Conservation (phyloP, 2,113 vertebrate genomes). For the Gallinago jamesoni region DNA sequence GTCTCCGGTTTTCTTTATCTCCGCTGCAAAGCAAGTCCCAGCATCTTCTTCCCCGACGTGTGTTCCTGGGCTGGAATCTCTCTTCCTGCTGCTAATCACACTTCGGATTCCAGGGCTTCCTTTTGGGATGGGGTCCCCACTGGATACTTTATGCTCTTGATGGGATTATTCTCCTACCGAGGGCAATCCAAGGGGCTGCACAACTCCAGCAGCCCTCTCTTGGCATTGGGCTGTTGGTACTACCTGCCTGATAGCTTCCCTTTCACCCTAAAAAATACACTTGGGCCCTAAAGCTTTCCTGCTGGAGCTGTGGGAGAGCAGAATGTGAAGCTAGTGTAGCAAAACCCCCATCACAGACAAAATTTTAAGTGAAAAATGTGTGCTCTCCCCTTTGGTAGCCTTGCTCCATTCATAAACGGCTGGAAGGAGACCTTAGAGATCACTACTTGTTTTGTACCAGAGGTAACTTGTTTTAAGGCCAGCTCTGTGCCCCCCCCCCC, state of each 20-base stretch:
- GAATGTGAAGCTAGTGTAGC: background rate
- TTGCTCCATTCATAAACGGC: background rate
- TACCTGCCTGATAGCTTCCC: background rate
- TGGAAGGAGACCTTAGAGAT: background rate
- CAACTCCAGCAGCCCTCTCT: background rate
- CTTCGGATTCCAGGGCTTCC: constrained; percentile 19
- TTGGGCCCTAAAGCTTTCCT: background rate
- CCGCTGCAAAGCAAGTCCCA: background rate
- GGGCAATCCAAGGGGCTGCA: background rate
- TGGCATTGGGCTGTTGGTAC: background rate
- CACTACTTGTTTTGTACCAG: background rate
- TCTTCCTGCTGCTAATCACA: constrained; percentile 39
- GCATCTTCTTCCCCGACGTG: background rate
- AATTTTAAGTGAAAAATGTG: background rate
- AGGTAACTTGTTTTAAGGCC: background rate
- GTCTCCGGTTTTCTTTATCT: background rate
- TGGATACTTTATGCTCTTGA: background rate
- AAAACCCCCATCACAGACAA: background rate
- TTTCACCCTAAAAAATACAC: background rate
- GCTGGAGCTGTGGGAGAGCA: background rate
- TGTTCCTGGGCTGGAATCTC: background rate
- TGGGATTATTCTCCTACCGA: background rate
- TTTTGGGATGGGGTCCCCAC: background rate
- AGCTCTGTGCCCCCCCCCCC: background rate
- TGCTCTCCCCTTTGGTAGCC: background rate